A percentile compares a stretch with the other conserved stretches of the same genome.
Conservation (phyloP, 1,140 invertebrate species). For the Linepithema humile region DNA sequence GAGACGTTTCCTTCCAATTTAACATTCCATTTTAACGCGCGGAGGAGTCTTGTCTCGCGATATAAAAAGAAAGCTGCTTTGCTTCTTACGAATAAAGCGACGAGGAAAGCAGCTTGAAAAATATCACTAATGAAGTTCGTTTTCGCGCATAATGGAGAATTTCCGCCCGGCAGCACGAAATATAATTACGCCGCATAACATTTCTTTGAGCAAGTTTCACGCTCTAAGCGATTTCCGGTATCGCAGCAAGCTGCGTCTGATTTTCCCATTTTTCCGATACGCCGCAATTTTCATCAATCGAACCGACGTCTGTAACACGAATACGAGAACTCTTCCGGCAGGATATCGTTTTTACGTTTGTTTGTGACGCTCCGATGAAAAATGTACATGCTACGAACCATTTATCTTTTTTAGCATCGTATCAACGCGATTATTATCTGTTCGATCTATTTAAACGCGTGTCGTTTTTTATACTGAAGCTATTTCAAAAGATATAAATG, state of each 20-base stretch:
- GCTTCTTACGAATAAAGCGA: constrained; percentile 48
- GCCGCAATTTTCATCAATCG: constrained; percentile 57
- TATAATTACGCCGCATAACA: constrained; percentile 46
- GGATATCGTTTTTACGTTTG: constrained; percentile 53
- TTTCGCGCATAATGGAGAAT: constrained; percentile 50
- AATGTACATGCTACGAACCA: constrained; percentile 44
- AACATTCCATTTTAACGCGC: not conserved
- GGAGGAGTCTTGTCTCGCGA: not conserved
- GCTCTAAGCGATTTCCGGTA: constrained; percentile 39
- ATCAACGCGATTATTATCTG: constrained; percentile 36
- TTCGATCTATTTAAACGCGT: constrained; percentile 45
- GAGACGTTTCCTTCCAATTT: constrained; percentile 33
- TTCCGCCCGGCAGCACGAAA: constrained; percentile 34
- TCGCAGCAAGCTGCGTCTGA: constrained; percentile 45
- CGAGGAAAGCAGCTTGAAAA: constrained; percentile 50
- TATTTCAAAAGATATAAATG: constrained; percentile 26
- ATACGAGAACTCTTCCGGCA: constrained; percentile 40
- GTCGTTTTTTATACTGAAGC: constrained; percentile 23
- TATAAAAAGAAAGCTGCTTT: constrained; percentile 27
- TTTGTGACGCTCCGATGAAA: constrained; percentile 50
- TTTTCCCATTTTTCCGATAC: constrained; percentile 50
- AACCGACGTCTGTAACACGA: constrained; percentile 54
- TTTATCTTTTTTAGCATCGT: constrained; percentile 47
- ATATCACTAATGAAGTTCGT: constrained; percentile 55
- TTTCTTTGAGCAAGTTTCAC: constrained; percentile 43